Conservation (phyloP, 2,113 vertebrate genomes). For the Odocoileus virginianus region DNA sequence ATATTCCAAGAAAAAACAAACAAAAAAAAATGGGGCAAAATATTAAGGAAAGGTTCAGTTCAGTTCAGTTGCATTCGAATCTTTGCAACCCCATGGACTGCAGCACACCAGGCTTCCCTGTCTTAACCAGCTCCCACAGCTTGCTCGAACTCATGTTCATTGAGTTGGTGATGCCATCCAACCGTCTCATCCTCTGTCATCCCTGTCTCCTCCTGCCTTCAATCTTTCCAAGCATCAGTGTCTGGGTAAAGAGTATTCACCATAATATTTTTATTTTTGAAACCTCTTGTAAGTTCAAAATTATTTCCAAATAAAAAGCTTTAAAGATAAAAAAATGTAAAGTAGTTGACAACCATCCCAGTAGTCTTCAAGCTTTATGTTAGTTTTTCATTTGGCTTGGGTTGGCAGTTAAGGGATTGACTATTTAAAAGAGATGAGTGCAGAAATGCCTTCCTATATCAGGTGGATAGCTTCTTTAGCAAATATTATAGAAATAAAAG, state of each 20-base stretch:
- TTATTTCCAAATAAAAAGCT: neutral
- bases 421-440: neutral
- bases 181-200: neutral
- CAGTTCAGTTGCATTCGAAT: accelerated
- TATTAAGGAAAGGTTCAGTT: neutral
- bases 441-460: neutral
- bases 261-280: neutral
- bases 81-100: neutral
- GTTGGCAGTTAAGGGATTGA: neutral
- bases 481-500: neutral
- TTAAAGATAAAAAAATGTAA: neutral
- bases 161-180: neutral
- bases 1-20: neutral
- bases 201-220: neutral
- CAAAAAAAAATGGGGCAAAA: neutral
- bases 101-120: neutral
- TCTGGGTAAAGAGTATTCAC: neutral
- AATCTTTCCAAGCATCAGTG: neutral
- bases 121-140: neutral
- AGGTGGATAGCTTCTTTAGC: neutral
- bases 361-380: neutral
- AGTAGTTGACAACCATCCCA: neutral
- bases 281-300: neutral
- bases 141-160: neutral
- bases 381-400: neutral